These are phyloP conservation scores for Scelioninae gen. 1 DNA, from an alignment of 2,888 invertebrate genomes.

Conservation along the genomic window DNA sequence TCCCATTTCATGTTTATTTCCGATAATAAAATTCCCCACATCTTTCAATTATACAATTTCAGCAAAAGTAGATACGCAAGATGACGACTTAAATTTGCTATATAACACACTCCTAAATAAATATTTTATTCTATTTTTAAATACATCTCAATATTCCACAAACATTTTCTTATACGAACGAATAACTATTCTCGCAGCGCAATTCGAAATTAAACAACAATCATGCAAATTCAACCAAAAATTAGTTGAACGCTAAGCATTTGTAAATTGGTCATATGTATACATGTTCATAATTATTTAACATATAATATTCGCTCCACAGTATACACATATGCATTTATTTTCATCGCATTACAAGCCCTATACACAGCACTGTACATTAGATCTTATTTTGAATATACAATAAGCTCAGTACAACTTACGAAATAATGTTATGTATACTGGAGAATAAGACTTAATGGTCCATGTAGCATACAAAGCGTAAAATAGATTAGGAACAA, in stretches of 20 bases:
- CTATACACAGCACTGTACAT: neutral
- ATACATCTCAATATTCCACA: too few relatives aligned
- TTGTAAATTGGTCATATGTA: neutral
- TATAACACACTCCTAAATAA: too few relatives aligned
- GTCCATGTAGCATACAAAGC: conserved; percentile 36
- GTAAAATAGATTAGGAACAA: conserved; percentile 42
- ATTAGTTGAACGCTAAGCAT: neutral
- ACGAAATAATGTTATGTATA: conserved; percentile 14
- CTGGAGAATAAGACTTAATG: conserved; percentile 52
- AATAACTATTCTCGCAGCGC: neutral
- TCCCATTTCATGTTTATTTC: too few relatives aligned
- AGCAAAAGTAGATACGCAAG: too few relatives aligned
- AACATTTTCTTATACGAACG: neutral
- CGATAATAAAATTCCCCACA: too few relatives aligned
- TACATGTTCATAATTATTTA: neutral
- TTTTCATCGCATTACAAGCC: conserved; percentile 9
- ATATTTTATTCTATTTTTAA: too few relatives aligned
- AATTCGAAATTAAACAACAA: neutral
- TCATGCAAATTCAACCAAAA: neutral
- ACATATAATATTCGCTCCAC: conserved; percentile 7
- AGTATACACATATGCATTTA: neutral
- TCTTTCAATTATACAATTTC: too few relatives aligned
- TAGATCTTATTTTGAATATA: conserved; percentile 41
- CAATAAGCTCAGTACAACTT: conserved; percentile 37
- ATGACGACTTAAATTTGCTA: too few relatives aligned